phyloP scores from a whole-genome alignment of 2,797 vertebrate genomes.

The Anableps anableps region DNA sequence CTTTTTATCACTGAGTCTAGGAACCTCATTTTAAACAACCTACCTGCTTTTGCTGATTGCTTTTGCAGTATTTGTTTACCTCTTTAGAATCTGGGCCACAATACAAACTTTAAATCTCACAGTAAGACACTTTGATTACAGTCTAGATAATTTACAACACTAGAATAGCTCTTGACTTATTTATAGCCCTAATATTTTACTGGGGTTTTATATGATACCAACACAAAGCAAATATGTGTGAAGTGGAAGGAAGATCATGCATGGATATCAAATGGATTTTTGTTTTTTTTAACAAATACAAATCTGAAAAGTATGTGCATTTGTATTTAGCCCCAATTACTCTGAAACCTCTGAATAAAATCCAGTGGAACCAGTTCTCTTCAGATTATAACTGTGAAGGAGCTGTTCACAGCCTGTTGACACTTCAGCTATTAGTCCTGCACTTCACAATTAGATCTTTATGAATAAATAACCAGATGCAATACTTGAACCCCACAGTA shows the following conservation, averaged over 20 bases:
- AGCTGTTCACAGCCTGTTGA: background rate
- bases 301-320: no score
- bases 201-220: background rate
- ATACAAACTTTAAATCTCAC: conserved; percentile 4
- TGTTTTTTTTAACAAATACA: no score
- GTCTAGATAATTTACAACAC: background rate
- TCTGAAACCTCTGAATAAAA: background rate
- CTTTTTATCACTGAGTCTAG: conserved; percentile 15
- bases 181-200: background rate
- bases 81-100: conserved; percentile 44
- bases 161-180: background rate
- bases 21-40: conserved; percentile 14
- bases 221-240: no score
- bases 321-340: no score
- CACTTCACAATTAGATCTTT: no score
- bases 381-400: background rate
- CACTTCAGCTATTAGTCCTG: no score
- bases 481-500: background rate
- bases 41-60: conserved; percentile 29
- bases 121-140: conserved; percentile 3
- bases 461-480: no score
- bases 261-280: no score
- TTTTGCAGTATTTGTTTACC: conserved; percentile 29
- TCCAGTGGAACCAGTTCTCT: background rate
- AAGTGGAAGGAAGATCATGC: no score